Evolutionary conservation across 2,797 vertebrate species (phyloP).

Genomic region (Cynopterus sphinx): DNA sequence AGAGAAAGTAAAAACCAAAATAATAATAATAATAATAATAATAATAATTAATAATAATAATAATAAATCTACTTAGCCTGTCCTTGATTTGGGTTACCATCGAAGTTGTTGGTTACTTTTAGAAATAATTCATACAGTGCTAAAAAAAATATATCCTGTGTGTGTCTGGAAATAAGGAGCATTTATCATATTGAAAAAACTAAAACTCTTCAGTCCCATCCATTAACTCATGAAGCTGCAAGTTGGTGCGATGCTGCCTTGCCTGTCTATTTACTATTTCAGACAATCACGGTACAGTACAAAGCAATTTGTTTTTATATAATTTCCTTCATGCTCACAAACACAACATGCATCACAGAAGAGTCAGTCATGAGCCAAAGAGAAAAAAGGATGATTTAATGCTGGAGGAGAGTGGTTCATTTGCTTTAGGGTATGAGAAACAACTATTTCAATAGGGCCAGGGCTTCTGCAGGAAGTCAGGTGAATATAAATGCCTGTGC

Average conservation of each 20-base stretch:
- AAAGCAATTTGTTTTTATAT: constrained; percentile 79
- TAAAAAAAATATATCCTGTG: neutral
- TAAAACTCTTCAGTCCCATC: constrained; percentile 49
- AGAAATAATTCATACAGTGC: constrained; percentile 35
- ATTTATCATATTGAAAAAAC: constrained; percentile 49
- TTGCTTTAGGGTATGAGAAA: constrained; percentile 72
- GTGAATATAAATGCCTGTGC: neutral
- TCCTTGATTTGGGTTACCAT: neutral
- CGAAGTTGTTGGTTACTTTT: neutral
- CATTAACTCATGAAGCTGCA: neutral
- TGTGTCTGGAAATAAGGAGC: neutral
- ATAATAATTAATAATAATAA: too few species aligned
- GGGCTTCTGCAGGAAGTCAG: neutral
- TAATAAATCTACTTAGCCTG: neutral
- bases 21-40: neutral
- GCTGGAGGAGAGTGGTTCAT: constrained; percentile 18
- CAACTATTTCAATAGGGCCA: constrained; percentile 64
- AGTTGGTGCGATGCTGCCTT: neutral
- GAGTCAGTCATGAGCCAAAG: constrained; percentile 68
- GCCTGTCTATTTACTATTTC: constrained; percentile 66
- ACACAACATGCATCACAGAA: constrained; percentile 68
- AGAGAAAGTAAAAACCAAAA: neutral
- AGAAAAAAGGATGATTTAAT: constrained; percentile 60
- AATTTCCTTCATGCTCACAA: constrained; percentile 75
- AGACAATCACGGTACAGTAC: constrained; percentile 57